Conservation (phyloP, 2,888 invertebrate species). For the Melangyna quadrimaculata region DNA sequence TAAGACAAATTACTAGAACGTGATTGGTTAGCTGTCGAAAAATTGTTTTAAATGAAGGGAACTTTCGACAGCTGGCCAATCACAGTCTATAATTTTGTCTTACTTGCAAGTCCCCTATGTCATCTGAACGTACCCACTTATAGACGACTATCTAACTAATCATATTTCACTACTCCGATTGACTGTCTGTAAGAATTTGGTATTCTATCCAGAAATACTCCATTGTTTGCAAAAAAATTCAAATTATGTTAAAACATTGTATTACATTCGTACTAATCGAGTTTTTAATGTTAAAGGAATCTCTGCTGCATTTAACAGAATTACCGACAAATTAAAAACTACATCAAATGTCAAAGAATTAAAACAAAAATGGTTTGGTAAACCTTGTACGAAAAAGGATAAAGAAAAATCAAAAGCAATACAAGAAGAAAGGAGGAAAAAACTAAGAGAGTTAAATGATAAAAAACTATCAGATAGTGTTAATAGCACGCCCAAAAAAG, state of each 20-base stretch:
- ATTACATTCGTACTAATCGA: not conserved
- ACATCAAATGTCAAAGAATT: constrained; percentile 65
- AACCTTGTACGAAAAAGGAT: constrained; percentile 73
- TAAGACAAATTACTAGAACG: too few species aligned
- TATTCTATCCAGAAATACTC: not conserved
- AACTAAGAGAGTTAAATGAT: constrained; percentile 76
- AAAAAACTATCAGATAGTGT: constrained; percentile 55
- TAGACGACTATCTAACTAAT: too few species aligned
- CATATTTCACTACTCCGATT: not conserved
- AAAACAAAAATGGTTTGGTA: constrained; percentile 77
- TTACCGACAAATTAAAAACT: constrained; percentile 39
- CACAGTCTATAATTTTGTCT: too few species aligned
- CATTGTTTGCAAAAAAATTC: not conserved
- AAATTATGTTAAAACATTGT: not conserved
- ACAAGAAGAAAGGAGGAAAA: constrained; percentile 76
- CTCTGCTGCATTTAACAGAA: constrained; percentile 35
- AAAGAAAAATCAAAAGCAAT: constrained; percentile 66
- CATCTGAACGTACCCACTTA: too few species aligned
- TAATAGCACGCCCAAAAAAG: not conserved
- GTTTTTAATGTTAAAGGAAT: constrained; percentile 42
- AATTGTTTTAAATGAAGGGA: too few species aligned
- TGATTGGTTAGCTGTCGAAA: too few species aligned
- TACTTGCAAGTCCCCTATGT: too few species aligned
- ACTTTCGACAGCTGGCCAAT: too few species aligned
- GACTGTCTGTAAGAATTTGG: not conserved